Evolutionary conservation across 2,888 invertebrate genomes (phyloP), one percentile per base, ranked within the genome.

Genomic region (Pedicia rivosa): DNA sequence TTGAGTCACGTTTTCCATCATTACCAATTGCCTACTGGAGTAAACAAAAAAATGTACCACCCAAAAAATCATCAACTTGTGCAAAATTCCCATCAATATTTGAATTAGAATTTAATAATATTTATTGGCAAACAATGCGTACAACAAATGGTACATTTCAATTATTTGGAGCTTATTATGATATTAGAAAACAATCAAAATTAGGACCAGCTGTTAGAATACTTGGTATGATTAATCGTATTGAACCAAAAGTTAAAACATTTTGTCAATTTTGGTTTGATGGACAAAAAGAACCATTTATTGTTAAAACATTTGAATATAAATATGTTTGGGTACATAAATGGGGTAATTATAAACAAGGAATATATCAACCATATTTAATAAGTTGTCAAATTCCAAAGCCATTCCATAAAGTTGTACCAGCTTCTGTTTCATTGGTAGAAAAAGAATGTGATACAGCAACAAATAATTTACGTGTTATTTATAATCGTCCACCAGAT

Each of bases 261-360:
- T 81, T 74, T 59, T 90, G 87, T 58, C 90, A 84, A 58, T 72
- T 90, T 47, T 90, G 87, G 90, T 90, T 81, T 63, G 82, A 84
- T 48, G 78, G 78, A 24, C 77, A 78, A 48, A 77, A 74, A 46
- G 82, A 81, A 49, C 86, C 88, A 1, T 78, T 78, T 19, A 71
- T 84, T 17, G 75, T 82, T 12, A 78, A 81, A 54, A 79, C 77
- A 14, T 74, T 84, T 47, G 88, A 88, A 60, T 90, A 90, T 64
- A 88, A 88, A 57, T 90, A 90, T 58, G 83, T 90, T 48, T 91
- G 91, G 91, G 83, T 86, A 58, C 77, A 78, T 49, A 87, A 87
- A 59, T 91, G 90, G 91, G 90, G 90, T 40, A 90, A 90, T 62
- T 87, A 87, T 63, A 81, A 83, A 54, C 83, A 88, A 59, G 80